phyloP scores from a whole-genome alignment of 1,140 invertebrate genomes.

The Pachyrhynchus sulphureomaculatus region DNA sequence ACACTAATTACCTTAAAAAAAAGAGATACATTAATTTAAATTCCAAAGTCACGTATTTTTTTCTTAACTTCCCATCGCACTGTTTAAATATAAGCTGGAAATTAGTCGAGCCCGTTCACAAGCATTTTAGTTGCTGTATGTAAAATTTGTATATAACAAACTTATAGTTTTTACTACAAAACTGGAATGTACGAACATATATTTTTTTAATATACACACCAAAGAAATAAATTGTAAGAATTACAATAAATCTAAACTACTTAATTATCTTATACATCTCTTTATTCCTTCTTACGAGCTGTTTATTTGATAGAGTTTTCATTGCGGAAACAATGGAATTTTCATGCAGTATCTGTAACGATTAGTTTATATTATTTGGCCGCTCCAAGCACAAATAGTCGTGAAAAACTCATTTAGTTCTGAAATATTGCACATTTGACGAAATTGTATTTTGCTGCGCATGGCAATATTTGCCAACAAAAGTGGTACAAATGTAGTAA shows the following conservation, averaged over 20 bases:
- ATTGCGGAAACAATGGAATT: neutral
- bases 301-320: neutral
- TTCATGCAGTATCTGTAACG: neutral
- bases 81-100: neutral
- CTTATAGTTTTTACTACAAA: constrained; percentile 51
- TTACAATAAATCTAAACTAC: constrained; percentile 34
- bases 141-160: constrained; percentile 45
- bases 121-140: constrained; percentile 46
- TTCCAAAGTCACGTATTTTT: neutral
- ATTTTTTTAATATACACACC: constrained; percentile 53
- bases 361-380: neutral
- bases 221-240: constrained; percentile 51
- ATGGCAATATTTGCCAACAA: constrained; percentile 21
- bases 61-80: neutral
- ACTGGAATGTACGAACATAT: constrained; percentile 48
- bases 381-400: neutral
- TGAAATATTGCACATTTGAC: neutral
- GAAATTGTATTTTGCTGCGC: constrained; percentile 15
- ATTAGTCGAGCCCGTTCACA: neutral
- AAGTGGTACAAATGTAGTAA: constrained; percentile 44
- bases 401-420: neutral
- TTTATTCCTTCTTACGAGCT: constrained; percentile 23
- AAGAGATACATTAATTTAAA: too few species aligned
- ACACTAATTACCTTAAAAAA: too few species aligned
- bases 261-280: constrained; percentile 36